Evolutionary conservation across 1,140 invertebrate species (phyloP).

Genomic region (Penaeus chinensis): DNA sequence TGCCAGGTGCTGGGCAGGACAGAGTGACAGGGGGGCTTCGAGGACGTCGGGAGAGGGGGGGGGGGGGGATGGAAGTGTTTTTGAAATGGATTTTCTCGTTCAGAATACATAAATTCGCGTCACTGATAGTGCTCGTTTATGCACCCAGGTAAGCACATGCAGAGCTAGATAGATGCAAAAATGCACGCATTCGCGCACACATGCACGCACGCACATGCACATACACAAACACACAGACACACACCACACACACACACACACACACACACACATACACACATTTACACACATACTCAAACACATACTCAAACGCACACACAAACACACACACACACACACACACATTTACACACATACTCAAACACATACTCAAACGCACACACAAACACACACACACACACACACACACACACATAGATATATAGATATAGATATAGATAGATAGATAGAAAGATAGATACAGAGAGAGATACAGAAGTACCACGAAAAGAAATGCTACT

Average conservation of each 20-base stretch:
- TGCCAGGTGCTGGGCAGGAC: no score
- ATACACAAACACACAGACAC: neutral
- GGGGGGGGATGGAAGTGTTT: no score
- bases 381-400: neutral
- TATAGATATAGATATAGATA: neutral
- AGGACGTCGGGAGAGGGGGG: no score
- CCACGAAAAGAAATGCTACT: no score
- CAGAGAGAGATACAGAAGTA: neutral
- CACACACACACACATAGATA: neutral
- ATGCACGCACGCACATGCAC: neutral
- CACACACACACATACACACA: neutral
- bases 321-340: neutral
- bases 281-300: neutral
- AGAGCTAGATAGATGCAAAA: neutral
- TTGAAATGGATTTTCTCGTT: no score
- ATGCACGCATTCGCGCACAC: neutral
- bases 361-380: neutral
- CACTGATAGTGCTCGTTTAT: neutral
- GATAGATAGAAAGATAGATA: neutral
- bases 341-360: neutral
- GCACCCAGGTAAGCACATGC: neutral
- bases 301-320: neutral
- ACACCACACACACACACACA: neutral
- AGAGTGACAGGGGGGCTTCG: no score
- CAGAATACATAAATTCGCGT: no score